Conservation (phyloP, 2,113 vertebrate species). For the Scophthalmus maximus region DNA sequence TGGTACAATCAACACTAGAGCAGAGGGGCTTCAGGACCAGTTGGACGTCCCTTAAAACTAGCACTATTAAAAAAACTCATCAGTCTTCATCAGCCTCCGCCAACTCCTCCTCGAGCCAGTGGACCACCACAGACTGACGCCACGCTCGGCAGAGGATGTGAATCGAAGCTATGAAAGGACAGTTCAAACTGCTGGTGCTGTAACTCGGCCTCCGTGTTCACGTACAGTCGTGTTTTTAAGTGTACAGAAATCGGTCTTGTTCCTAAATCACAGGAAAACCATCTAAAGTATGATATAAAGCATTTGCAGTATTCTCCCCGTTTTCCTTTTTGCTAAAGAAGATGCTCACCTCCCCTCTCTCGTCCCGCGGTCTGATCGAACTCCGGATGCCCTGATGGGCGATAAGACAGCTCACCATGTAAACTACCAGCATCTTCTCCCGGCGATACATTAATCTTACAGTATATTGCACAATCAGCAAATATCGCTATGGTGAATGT, state of each 20-base stretch:
- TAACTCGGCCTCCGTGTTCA: constrained; percentile 29
- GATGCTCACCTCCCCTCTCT: constrained; percentile 21
- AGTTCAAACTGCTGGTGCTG: constrained; percentile 58
- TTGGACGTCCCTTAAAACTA: constrained; percentile 7
- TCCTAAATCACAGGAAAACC: constrained; percentile 48
- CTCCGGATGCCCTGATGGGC: too few relatives aligned
- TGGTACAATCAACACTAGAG: constrained; percentile 73
- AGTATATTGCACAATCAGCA: too few relatives aligned
- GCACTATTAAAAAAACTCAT: constrained; percentile 8
- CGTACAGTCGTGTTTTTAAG: constrained; percentile 60
- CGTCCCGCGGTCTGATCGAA: background rate
- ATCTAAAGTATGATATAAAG: constrained; percentile 35
- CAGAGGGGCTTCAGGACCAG: constrained; percentile 41
- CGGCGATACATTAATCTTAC: too few relatives aligned
- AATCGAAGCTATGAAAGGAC: constrained; percentile 22
- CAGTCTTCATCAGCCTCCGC: background rate
- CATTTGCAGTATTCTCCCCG: constrained; percentile 55
- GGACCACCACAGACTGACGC: constrained; percentile 18
- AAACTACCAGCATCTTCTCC: too few relatives aligned
- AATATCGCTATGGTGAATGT: too few relatives aligned
- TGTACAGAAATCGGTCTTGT: constrained; percentile 63
- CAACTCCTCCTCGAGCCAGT: constrained; percentile 32
- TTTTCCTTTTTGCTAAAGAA: constrained; percentile 23
- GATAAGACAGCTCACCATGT: too few relatives aligned
- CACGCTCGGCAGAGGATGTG: constrained; percentile 19